Base-by-base conservation (phyloP, 2,888 invertebrate species). In the Digitonthophagus gazella region DNA sequence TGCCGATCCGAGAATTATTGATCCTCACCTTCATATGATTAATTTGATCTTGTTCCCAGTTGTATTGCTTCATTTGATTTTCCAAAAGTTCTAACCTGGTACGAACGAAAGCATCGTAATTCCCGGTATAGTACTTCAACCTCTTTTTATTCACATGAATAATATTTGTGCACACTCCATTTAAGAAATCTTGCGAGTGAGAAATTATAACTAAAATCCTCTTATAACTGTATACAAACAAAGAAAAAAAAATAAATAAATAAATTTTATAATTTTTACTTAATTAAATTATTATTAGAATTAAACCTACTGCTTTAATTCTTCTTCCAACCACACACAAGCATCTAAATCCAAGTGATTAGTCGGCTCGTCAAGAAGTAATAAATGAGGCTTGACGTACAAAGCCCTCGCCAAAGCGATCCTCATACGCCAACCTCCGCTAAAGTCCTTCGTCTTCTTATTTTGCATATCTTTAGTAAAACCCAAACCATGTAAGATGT, bases 1-100 rank as follows among this genome's bases (percentile, higher is more conserved):
- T 56, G 54, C 11, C n/a, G 19, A 55, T 65, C 15, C 8, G 19
- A 18, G 56, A 55, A 55, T 56, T 15, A 1, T 11, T 4, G 14
- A 16, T 55, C 15, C 8, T 3, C 64, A 69, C 93, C 89, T 99
- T 99, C 98, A 99, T 99, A 80, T 99, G 96, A 71, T 96, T 88
- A 73, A 99, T 98, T 84, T 99, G 98, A 84, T 97, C 97, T 82
- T 99, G 99, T 83, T 99, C 98, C 99, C 99, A 99, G 79, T 97
- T 96, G 84, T 98, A 99, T 80, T 96, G 96, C 82, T 99, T 99
- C 90, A 93, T 94, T 85, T 99, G 99, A 83, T 99, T 99, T 83
- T 99, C 99, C 72, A 97, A 85, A 76, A 98, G 85, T 81, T 99
- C 99, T 87, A 93, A 87, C 72, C 97, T 87, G 0, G 98, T 99